These are phyloP conservation scores for Anabacerthia variegaticeps DNA, from an alignment of 2,797 vertebrate genomes.

Conservation along the genomic window DNA sequence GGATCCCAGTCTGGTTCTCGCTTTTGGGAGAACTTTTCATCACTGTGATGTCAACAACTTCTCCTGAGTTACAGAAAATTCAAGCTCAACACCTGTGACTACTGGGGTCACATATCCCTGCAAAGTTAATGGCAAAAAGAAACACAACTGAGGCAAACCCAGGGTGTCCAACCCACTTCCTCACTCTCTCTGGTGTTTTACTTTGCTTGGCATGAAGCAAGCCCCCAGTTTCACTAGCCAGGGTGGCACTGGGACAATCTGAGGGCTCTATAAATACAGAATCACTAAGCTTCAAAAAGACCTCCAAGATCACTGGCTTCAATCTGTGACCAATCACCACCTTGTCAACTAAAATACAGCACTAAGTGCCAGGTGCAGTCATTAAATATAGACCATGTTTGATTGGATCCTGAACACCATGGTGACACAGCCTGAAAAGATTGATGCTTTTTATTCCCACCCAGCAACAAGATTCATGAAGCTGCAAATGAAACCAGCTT, in stretches of 20 bases:
- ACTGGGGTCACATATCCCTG: background rate
- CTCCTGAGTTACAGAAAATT: background rate
- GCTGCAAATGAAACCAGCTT: background rate
- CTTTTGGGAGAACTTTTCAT: background rate
- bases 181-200: background rate
- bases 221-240: background rate
- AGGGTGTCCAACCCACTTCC: background rate
- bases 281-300: background rate
- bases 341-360: background rate
- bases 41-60: background rate
- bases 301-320: background rate
- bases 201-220: background rate
- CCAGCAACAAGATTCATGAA: background rate
- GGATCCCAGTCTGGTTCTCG: background rate
- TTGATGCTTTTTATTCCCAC: background rate
- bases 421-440: background rate
- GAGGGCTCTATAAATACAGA: background rate
- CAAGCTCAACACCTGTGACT: background rate
- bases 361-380: background rate
- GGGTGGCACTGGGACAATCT: background rate
- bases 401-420: background rate
- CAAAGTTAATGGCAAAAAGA: background rate
- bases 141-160: background rate
- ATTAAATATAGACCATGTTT: background rate
- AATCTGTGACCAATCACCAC: background rate